These are phyloP conservation scores for Podarcis raffonei DNA, from an alignment of 2,113 vertebrate species.

Conservation along the genomic window DNA sequence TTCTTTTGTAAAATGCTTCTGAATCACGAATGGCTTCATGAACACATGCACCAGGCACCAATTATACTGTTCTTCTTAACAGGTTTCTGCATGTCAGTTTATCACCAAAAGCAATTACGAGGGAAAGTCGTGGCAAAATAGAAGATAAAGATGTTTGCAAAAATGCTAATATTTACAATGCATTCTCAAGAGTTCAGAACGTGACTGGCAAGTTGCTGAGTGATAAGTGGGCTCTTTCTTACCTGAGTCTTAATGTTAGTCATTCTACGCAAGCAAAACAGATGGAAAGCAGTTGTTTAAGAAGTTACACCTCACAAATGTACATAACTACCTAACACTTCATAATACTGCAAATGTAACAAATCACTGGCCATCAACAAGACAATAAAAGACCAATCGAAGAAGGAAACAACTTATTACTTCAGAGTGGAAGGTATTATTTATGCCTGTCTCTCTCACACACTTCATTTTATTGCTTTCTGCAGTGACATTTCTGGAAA, in stretches of 20 bases:
- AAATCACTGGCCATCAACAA: background rate
- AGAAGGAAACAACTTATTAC: background rate
- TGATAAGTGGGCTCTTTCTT: background rate
- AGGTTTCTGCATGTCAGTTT: background rate
- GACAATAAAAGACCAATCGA: background rate
- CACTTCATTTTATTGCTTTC: background rate
- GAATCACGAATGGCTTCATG: background rate
- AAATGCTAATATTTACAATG: slow-evolving; percentile 8
- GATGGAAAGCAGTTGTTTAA: background rate
- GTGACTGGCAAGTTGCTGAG: background rate
- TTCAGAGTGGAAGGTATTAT: background rate
- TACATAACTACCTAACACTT: background rate
- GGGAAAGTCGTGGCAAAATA: background rate
- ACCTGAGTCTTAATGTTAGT: background rate
- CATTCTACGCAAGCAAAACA: background rate
- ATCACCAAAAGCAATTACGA: background rate
- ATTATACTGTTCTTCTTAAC: background rate
- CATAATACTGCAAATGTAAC: background rate
- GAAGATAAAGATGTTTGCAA: background rate
- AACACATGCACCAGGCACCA: background rate
- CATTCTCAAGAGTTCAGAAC: background rate
- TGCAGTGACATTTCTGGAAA: background rate
- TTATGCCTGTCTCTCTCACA: background rate
- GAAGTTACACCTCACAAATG: background rate
- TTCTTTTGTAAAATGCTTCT: background rate